Conservation (phyloP, 2,797 vertebrate genomes). For the Pseudocheirus occidentalis region DNA sequence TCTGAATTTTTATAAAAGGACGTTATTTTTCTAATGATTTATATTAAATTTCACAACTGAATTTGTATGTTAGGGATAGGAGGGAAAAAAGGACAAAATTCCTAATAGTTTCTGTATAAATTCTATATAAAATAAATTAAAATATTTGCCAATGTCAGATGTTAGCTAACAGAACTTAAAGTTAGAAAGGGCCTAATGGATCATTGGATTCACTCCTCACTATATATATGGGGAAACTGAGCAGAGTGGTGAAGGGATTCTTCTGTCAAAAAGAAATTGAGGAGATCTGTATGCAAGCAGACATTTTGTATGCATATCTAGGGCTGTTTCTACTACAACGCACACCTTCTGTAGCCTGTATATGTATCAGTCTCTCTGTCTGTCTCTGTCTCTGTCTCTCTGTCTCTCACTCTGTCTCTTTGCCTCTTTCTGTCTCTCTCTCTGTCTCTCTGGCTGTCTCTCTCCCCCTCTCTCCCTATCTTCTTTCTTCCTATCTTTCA, state of each 20-base stretch:
- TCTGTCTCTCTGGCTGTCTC: not conserved
- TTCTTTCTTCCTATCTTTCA: not conserved
- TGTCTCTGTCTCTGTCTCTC: not conserved
- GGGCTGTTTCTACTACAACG: not conserved
- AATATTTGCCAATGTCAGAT: not conserved
- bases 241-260: not conserved
- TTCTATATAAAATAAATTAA: not conserved
- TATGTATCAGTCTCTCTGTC: not conserved
- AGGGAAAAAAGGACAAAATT: not conserved
- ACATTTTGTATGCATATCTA: too few species aligned
- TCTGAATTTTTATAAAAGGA: not conserved
- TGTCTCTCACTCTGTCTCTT: rapidly evolving
- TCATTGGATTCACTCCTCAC: not conserved
- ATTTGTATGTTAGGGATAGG: not conserved
- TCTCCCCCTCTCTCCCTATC: too few species aligned
- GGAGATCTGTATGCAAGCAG: not conserved
- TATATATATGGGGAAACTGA: not conserved
- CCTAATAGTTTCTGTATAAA: not conserved
- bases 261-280: not conserved
- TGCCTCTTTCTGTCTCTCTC: not conserved
- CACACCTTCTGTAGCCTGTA: not conserved
- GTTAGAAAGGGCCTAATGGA: not conserved
- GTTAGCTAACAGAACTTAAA: not conserved
- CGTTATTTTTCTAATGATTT: not conserved
- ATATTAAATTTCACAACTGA: not conserved